phyloP scores from a whole-genome alignment of 1,140 invertebrate species.

The Aricia agestis region DNA sequence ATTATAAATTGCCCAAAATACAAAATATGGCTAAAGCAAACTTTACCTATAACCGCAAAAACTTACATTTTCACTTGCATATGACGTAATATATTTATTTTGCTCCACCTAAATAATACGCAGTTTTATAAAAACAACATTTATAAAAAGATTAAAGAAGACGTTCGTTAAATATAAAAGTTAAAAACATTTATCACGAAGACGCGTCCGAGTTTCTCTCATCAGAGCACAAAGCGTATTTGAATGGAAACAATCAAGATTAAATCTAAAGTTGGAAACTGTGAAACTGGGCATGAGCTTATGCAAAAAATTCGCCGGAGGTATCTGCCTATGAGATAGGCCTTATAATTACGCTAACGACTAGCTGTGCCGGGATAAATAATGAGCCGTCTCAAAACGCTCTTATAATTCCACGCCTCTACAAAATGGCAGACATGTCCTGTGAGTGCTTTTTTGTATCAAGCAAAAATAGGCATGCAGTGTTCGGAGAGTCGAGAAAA shows the following conservation, averaged over 20 bases:
- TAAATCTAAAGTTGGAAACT: conserved; percentile 31
- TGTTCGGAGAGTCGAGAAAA: not conserved
- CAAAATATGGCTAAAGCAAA: not conserved
- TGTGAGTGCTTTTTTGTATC: not conserved
- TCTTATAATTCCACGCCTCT: conserved; percentile 10
- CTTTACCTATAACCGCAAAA: too few species aligned
- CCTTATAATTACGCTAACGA: conserved; percentile 45
- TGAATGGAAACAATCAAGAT: conserved; percentile 37
- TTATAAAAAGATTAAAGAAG: not conserved
- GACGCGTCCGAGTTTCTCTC: not conserved
- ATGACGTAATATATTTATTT: not conserved
- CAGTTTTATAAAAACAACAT: not conserved
- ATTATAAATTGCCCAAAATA: not conserved
- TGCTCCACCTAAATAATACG: not conserved
- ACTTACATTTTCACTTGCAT: too few species aligned
- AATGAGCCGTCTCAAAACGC: conserved; percentile 37
- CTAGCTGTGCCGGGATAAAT: conserved; percentile 46
- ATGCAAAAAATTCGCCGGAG: conserved; percentile 35
- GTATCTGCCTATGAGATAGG: conserved; percentile 30
- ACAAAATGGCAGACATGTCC: not conserved
- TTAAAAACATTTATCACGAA: not conserved
- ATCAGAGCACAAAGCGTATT: conserved; percentile 28
- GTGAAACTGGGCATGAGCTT: conserved; percentile 27
- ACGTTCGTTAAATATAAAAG: not conserved
- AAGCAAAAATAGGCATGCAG: not conserved